phyloP scores from a whole-genome alignment of 1,140 invertebrate species.

The Homalodisca vitripennis region DNA sequence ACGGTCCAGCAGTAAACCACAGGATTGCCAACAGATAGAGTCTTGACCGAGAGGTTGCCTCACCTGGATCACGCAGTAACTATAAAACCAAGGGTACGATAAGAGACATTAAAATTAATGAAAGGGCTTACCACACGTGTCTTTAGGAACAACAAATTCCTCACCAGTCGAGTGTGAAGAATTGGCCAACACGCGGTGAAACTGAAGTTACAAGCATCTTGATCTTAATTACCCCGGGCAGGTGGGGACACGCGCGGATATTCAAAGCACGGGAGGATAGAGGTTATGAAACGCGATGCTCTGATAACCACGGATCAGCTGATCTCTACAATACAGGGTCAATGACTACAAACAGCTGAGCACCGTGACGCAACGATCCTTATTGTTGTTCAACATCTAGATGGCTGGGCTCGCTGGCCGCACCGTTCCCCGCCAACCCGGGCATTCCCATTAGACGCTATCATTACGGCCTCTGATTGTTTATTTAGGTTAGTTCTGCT shows the following conservation, averaged over 20 bases:
- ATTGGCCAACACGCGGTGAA: neutral
- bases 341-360: constrained; percentile 12
- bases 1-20: neutral
- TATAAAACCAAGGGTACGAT: neutral
- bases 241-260: neutral
- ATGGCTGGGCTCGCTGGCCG: too few species aligned
- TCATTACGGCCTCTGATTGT: too few species aligned
- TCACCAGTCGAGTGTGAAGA: constrained; percentile 1
- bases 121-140: constrained; percentile 8
- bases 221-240: constrained; percentile 4
- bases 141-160: neutral
- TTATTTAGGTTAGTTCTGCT: too few species aligned
- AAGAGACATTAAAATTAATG: constrained; percentile 16
- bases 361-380: too few species aligned
- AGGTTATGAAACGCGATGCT: constrained; percentile 17
- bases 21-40: neutral
- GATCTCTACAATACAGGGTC: constrained; percentile 10
- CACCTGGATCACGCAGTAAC: neutral
- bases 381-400: too few species aligned
- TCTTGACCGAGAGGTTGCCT: neutral
- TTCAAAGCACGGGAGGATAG: neutral
- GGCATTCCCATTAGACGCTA: too few species aligned
- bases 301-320: constrained; percentile 9
- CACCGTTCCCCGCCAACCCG: too few species aligned
- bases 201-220: neutral